Evolutionary conservation across 2,113 vertebrate genomes (phyloP).

Genomic region (Corydoras sp.): DNA sequence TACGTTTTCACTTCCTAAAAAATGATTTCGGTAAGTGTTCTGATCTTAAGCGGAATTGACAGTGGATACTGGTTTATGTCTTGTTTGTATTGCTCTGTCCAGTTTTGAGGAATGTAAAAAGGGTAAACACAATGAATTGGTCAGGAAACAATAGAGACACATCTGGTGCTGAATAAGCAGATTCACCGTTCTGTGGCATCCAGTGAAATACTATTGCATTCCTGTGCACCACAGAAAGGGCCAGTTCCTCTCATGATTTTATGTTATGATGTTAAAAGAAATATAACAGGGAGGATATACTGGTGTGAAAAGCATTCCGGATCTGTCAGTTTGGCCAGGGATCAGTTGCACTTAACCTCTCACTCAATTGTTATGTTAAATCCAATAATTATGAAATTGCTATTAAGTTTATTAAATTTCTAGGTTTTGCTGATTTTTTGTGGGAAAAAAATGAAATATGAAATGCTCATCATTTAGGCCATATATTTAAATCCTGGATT

Average conservation of each 20-base stretch:
- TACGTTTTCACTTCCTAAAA: too few species aligned
- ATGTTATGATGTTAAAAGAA: background rate
- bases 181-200: constrained; percentile 32
- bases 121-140: background rate
- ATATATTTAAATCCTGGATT: background rate
- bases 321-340: background rate
- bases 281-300: background rate
- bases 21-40: too few species aligned
- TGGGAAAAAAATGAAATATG: too few species aligned
- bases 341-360: too few species aligned
- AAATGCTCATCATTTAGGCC: too few species aligned
- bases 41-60: too few species aligned
- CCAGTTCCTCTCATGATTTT: background rate
- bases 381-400: too few species aligned
- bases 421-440: too few species aligned
- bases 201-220: constrained; percentile 13
- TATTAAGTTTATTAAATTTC: too few species aligned
- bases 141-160: constrained; percentile 20
- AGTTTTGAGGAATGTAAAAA: background rate
- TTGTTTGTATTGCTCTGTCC: background rate
- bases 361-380: too few species aligned
- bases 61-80: too few species aligned
- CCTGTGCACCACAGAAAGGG: background rate
- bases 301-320: background rate
- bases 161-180: constrained; percentile 36